These are phyloP conservation scores for Coregonus clupeaformis DNA, from an alignment of 2,113 vertebrate genomes.

Conservation along the genomic window DNA sequence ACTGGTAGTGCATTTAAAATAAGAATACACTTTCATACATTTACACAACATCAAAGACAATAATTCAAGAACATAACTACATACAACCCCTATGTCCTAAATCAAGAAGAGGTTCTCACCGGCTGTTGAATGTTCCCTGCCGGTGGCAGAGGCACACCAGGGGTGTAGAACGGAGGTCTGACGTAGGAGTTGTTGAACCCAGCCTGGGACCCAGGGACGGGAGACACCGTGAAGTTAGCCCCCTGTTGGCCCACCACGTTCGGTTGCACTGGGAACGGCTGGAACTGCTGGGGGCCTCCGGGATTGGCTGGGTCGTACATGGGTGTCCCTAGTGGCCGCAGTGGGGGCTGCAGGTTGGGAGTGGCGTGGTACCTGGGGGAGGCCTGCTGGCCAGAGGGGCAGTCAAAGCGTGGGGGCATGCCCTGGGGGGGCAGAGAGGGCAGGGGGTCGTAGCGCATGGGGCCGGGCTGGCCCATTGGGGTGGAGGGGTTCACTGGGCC, in stretches of 20 bases:
- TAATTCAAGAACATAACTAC: too few species aligned
- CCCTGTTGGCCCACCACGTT: slow-evolving; percentile 69
- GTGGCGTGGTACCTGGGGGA: slow-evolving; percentile 69
- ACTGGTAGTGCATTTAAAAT: too few species aligned
- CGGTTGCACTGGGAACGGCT: slow-evolving; percentile 72
- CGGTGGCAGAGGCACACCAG: slow-evolving; percentile 69
- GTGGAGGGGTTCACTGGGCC: slow-evolving; percentile 77
- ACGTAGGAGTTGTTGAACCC: slow-evolving; percentile 70
- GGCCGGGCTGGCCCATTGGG: slow-evolving; percentile 77
- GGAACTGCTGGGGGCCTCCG: slow-evolving; percentile 75
- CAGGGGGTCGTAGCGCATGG: slow-evolving; percentile 78
- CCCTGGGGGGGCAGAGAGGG: slow-evolving; percentile 59
- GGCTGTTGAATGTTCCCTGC: slow-evolving; percentile 74
- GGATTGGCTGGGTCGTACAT: slow-evolving; percentile 77
- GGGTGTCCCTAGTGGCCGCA: slow-evolving; percentile 71
- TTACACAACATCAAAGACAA: too few species aligned
- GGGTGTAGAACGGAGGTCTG: slow-evolving; percentile 84
- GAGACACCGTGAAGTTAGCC: slow-evolving; percentile 82
- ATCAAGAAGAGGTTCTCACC: slow-evolving; percentile 69
- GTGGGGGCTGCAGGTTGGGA: slow-evolving; percentile 66
- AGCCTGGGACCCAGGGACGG: slow-evolving; percentile 4
- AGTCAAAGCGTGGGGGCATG: slow-evolving; percentile 77
- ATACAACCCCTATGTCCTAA: too few species aligned
- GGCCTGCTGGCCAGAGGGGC: slow-evolving; percentile 75
- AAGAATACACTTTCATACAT: too few species aligned